phyloP scores from a whole-genome alignment of 2,888 invertebrate genomes.

The Cryptus armator region DNA sequence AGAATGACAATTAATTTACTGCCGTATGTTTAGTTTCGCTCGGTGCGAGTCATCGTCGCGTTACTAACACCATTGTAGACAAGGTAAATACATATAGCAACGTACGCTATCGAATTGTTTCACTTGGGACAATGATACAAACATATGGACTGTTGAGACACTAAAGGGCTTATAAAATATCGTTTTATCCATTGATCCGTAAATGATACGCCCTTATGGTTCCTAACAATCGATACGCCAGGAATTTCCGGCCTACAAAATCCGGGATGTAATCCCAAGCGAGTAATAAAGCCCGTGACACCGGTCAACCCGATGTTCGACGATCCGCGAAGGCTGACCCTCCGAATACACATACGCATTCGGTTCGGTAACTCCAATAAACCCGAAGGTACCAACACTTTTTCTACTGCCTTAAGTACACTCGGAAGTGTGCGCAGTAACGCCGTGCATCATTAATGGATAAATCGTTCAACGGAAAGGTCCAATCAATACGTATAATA shows the following conservation, averaged over 20 bases:
- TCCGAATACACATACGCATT: neutral
- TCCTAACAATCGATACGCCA: no score
- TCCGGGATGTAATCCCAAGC: no score
- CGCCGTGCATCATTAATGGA: constrained; percentile 5
- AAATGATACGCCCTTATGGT: no score
- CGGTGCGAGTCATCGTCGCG: neutral
- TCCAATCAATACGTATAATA: constrained; percentile 31
- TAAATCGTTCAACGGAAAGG: constrained; percentile 14
- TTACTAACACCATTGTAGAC: neutral
- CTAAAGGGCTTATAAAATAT: no score
- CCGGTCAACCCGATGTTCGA: neutral
- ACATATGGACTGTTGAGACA: no score
- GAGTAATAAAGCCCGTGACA: no score
- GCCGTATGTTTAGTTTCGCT: neutral
- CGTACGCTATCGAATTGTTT: no score
- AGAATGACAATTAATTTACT: neutral
- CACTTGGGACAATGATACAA: neutral
- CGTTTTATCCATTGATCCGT: no score
- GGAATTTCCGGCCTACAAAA: no score
- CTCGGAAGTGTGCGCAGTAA: neutral
- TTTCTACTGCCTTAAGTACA: neutral
- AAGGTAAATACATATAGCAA: neutral
- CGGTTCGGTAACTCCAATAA: neutral
- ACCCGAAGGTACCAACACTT: neutral
- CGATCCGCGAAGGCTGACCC: constrained; percentile 22